A percentile compares a stretch with the other conserved stretches of the same genome.
phyloP scores from a whole-genome alignment of 2,888 invertebrate species.

The Eurois occulta region DNA sequence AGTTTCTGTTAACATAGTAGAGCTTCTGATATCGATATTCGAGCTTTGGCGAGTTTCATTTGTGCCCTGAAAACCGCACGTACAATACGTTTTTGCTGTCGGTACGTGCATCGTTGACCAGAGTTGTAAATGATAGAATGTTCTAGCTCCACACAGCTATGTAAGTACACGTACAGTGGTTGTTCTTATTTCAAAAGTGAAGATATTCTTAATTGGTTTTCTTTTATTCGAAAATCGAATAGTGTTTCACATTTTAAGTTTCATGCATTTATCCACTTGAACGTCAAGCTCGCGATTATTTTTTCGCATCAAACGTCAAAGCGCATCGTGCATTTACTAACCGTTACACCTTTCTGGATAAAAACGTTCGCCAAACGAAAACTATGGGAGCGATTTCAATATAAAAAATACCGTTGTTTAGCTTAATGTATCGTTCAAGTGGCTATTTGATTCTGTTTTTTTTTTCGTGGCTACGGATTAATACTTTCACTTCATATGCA shows the following conservation, averaged over 20 bases:
- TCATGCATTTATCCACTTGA: no score
- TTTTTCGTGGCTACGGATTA: background rate
- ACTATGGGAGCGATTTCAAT: no score
- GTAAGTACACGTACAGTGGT: background rate
- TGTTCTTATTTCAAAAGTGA: slow-evolving; percentile 5
- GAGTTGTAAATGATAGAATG: slow-evolving; percentile 11
- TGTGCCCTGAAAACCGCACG: slow-evolving; percentile 44
- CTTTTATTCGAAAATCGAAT: background rate
- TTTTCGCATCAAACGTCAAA: no score
- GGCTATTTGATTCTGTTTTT: background rate
- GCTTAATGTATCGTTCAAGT: no score
- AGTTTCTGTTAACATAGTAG: slow-evolving; percentile 36
- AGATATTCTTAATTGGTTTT: background rate
- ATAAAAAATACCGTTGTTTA: no score
- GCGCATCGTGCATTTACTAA: no score
- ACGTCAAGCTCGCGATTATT: no score
- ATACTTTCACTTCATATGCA: background rate
- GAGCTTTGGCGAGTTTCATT: slow-evolving; percentile 50
- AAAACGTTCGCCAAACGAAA: no score
- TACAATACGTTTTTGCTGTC: slow-evolving; percentile 46
- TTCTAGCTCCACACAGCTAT: background rate
- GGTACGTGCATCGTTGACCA: slow-evolving; percentile 34
- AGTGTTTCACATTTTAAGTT: background rate
- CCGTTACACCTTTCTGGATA: no score
- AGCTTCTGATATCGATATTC: slow-evolving; percentile 57